Evolutionary conservation across 30 jellyfish, hydroid and myxozoan genomes (phyloP), one percentile per base, ranked within the genome.

Genomic region (Aurelia aurita): DNA sequence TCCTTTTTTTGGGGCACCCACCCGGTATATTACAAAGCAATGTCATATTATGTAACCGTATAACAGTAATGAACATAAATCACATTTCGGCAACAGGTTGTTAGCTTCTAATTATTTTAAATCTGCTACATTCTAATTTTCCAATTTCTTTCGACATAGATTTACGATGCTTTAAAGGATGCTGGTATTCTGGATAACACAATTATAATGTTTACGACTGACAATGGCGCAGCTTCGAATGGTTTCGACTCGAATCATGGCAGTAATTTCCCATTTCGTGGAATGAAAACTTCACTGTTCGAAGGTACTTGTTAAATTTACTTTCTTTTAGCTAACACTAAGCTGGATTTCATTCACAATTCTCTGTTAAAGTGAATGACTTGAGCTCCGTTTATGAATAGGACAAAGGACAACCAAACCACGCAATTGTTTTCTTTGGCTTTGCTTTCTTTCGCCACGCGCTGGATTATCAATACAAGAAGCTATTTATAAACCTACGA

Each of bases 171-270:
- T 14, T 63, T 92, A 32, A 74, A 73, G 39, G 87, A 81, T 18
- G 77, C 82, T 46, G 82, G 78, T 2, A 66, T 77, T 20, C 57
- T 76, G 46, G 91, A 87, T 18, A 87, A 87, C 69, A 87, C 96
- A 27, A 69, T 87, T 16, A 29, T 87, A 0, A 87, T 87, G 46
- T 87, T 87, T 51, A 87, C 96, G 43, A 87, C 96, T 34, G 96
- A 87, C 67, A 87, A 87, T 58, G 96, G 96, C 12, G 96, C 84
- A 49, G 96, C 96, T 1, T 69, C 90, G 4, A 87, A 87, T 66
- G 96, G 89, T 35, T 87, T 87, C 46, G 96, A 87, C 47, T 70
- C 83, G 18, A 87, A 77, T 51, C 80, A 76, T 74, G 91, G 91
- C 61, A 87, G 96, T 82, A 87, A 87, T 60, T 87, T 26, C 39